Evolutionary conservation across 35 echinoderm and acorn worm species (phyloP).

Genomic region (Patiria miniata): DNA sequence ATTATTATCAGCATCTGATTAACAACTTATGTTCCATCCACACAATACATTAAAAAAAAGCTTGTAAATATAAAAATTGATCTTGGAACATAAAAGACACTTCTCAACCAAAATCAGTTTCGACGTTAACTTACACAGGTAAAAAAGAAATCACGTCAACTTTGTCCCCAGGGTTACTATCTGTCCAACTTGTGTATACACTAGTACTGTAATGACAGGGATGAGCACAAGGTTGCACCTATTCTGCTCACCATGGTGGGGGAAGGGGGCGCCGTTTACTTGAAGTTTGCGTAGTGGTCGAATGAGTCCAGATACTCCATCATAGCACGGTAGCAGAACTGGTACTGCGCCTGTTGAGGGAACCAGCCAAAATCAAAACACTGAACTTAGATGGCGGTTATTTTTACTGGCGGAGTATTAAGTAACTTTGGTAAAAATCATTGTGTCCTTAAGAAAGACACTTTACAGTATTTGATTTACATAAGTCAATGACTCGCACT

Average conservation of each 20-base stretch:
- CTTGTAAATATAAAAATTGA: not conserved
- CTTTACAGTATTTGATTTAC: not conserved
- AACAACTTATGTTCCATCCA: too few species aligned
- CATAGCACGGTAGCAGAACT: slow-evolving; percentile 66
- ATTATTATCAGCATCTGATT: too few species aligned
- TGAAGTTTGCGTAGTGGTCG: slow-evolving; percentile 37
- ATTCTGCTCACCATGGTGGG: not conserved
- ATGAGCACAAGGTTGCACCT: not conserved
- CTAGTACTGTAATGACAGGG: slow-evolving; percentile 2
- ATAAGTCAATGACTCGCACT: not conserved
- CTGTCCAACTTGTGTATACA: not conserved
- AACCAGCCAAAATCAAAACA: not conserved
- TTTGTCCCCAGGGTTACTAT: too few species aligned
- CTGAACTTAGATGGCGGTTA: not conserved
- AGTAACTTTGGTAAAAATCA: not conserved
- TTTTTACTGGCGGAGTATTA: not conserved
- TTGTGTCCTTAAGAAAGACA: not conserved
- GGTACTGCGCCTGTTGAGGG: slow-evolving; percentile 43
- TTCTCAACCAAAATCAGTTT: not conserved
- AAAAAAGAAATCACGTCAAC: too few species aligned
- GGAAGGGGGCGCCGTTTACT: not conserved
- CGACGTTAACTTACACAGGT: not conserved
- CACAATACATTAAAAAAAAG: too few species aligned
- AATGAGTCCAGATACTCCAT: slow-evolving; percentile 43
- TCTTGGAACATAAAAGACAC: not conserved